A percentile compares a stretch with the other conserved stretches of the same genome.
Evolutionary conservation across 2,888 invertebrate species (phyloP).

Genomic region (Eumacrocentrus americanus): DNA sequence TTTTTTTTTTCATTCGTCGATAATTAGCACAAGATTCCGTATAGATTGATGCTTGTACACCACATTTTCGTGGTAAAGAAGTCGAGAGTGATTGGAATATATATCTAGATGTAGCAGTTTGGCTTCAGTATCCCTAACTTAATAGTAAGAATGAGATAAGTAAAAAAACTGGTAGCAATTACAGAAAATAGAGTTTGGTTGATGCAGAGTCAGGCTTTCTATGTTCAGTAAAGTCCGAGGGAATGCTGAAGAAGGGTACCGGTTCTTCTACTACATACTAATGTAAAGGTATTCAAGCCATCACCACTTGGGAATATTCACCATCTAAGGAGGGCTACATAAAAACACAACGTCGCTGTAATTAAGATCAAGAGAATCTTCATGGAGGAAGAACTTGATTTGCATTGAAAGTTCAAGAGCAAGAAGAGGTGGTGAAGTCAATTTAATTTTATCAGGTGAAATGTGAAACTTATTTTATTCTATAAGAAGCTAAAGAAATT

Average conservation of each 20-base stretch:
- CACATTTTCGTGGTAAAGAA: not conserved
- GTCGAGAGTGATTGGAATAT: not conserved
- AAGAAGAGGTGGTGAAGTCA: slow-evolving; percentile 2
- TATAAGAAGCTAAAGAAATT: not conserved
- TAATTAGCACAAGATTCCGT: slow-evolving; percentile 29
- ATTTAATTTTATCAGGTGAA: slow-evolving; percentile 26
- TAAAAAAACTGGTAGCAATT: not conserved
- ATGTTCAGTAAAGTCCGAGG: slow-evolving; percentile 5
- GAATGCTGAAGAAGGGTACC: slow-evolving; percentile 3
- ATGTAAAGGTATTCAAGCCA: not conserved
- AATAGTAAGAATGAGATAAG: not conserved
- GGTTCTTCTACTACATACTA: slow-evolving; percentile 14
- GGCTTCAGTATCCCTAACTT: not conserved
- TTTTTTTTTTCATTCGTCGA: slow-evolving; percentile 22
- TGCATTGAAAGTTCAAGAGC: slow-evolving; percentile 28
- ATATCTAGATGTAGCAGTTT: not conserved
- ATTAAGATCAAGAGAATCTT: slow-evolving; percentile 29
- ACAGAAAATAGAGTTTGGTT: slow-evolving; percentile 11
- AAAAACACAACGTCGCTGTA: slow-evolving; percentile 12
- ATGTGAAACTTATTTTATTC: slow-evolving; percentile 15
- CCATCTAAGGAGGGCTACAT: not conserved
- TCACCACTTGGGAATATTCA: slow-evolving; percentile 7
- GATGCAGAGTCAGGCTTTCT: slow-evolving; percentile 10
- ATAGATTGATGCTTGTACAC: not conserved
- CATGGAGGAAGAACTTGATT: slow-evolving; percentile 28